A percentile compares a stretch with the other conserved stretches of the same genome.
phyloP scores from a whole-genome alignment of 2,888 invertebrate genomes.

The Gonocerus acuteangulatus region DNA sequence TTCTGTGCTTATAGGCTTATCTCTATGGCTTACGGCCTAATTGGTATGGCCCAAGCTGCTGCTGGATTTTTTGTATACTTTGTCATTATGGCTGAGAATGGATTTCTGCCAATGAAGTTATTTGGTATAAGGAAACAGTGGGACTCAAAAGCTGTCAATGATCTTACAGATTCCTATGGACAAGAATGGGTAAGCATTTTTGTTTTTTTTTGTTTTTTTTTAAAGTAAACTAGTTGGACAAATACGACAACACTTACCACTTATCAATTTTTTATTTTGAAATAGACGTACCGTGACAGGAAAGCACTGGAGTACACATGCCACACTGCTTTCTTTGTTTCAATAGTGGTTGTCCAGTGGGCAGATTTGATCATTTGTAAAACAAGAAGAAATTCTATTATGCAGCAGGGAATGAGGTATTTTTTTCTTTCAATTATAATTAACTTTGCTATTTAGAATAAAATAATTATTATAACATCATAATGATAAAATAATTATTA shows the following conservation, averaged over 20 bases:
- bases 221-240: no score
- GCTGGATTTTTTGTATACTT: conserved; percentile 99
- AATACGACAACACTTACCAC: no score
- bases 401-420: conserved; percentile 92
- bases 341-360: conserved; percentile 97
- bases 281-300: conserved; percentile 94
- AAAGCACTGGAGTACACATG: conserved; percentile 94
- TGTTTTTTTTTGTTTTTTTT: no score
- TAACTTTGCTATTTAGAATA: no score
- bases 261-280: no score
- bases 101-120: conserved; percentile 81
- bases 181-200: conserved; percentile 98
- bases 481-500: no score
- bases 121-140: conserved; percentile 94
- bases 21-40: conserved; percentile 99
- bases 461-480: no score
- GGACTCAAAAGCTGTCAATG: conserved; percentile 98
- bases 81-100: conserved; percentile 99
- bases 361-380: conserved; percentile 97
- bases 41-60: conserved; percentile 99
- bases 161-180: conserved; percentile 95
- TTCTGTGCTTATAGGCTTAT: conserved; percentile 69
- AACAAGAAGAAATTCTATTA: conserved; percentile 90
- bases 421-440: no score
- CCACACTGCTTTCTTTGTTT: conserved; percentile 97